Evolutionary conservation across 2,888 invertebrate genomes (phyloP).

Genomic region (Choreutis nemorana): DNA sequence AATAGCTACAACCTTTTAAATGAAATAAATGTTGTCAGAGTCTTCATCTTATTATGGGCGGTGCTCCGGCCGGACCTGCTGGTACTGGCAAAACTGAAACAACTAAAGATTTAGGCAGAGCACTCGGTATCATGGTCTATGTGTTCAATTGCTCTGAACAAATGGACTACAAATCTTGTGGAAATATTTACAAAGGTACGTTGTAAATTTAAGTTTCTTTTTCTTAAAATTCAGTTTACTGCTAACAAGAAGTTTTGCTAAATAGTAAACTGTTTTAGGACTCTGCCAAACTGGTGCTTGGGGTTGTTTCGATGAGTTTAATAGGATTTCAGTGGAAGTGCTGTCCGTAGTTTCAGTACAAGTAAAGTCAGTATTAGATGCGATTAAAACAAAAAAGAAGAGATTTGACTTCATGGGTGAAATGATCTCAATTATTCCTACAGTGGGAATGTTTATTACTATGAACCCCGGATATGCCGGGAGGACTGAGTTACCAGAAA

Average conservation of each 20-base stretch:
- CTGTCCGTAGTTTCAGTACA: constrained; percentile 95
- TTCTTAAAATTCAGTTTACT: background rate
- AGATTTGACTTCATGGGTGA: constrained; percentile 88
- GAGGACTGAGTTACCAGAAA: constrained; percentile 87
- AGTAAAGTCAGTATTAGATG: constrained; percentile 86
- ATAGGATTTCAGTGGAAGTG: constrained; percentile 94
- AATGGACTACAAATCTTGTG: constrained; percentile 96
- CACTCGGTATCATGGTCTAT: constrained; percentile 95
- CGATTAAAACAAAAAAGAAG: constrained; percentile 82
- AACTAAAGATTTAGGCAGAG: constrained; percentile 93
- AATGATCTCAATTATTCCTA: constrained; percentile 74
- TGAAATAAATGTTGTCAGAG: constrained; percentile 63
- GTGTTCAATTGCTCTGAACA: constrained; percentile 98
- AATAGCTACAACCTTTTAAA: too few relatives aligned
- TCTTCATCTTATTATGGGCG: constrained; percentile 92
- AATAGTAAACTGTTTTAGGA: constrained; percentile 54
- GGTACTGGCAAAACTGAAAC: constrained; percentile 98
- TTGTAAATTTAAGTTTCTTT: background rate
- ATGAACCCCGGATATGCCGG: constrained; percentile 98
- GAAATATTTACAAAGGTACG: constrained; percentile 89
- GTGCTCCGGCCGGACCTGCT: constrained; percentile 96
- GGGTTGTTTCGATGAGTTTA: constrained; percentile 98
- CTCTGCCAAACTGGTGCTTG: constrained; percentile 94
- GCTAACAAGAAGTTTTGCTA: too few relatives aligned
- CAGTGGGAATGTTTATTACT: constrained; percentile 92